Evolutionary conservation across 2,113 vertebrate species (phyloP).

Genomic region (Accipiter cooperii): DNA sequence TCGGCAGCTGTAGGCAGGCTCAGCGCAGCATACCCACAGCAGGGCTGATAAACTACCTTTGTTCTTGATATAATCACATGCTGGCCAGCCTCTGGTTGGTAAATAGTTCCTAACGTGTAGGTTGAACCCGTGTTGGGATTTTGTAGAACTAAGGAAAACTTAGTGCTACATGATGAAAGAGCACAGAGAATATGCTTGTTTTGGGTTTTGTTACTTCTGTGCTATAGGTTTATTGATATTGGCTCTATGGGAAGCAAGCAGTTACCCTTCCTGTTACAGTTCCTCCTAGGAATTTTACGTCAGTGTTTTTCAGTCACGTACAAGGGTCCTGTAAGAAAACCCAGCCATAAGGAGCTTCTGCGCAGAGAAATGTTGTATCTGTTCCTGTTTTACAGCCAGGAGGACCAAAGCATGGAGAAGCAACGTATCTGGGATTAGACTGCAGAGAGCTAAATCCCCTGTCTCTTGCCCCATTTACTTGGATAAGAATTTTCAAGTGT

Average conservation of each 20-base stretch:
- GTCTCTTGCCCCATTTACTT: not conserved
- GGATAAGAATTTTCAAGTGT: not conserved
- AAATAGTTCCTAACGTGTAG: accelerated
- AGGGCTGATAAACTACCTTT: not conserved
- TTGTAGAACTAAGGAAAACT: not conserved
- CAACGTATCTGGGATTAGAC: not conserved
- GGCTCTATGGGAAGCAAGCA: not conserved
- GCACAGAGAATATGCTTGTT: accelerated
- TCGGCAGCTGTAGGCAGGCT: not conserved
- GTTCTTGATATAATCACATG: not conserved
- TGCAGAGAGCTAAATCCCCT: not conserved
- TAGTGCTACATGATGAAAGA: accelerated
- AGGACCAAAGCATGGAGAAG: not conserved
- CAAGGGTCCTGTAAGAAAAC: not conserved
- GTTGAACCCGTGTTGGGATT: not conserved
- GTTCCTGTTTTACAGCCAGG: not conserved
- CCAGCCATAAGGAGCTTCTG: not conserved
- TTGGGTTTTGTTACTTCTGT: not conserved
- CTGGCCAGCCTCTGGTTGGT: not conserved
- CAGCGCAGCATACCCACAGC: not conserved
- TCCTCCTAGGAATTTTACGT: not conserved
- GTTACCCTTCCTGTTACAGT: not conserved
- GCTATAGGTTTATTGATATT: not conserved
- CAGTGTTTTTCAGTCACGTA: not conserved
- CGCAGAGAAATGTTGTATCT: not conserved